Conservation (phyloP, 2,797 vertebrate species). For the Tiaroga cobitis region DNA sequence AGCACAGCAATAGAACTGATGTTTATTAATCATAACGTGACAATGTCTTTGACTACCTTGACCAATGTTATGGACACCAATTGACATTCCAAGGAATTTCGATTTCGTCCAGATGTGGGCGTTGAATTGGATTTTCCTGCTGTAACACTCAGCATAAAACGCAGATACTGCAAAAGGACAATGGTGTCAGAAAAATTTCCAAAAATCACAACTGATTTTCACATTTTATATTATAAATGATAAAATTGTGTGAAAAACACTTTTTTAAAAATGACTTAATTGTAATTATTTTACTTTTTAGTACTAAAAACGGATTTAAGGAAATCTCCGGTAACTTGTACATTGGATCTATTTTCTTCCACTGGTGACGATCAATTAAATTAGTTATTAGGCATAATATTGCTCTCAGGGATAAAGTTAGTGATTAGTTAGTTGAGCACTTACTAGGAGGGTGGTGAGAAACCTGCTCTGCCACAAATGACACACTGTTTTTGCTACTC, state of each 20-base stretch:
- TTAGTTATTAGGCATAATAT: background rate
- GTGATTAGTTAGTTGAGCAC: slow-evolving; percentile 62
- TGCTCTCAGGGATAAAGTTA: background rate
- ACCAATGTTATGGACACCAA: slow-evolving; percentile 98
- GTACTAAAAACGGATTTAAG: background rate
- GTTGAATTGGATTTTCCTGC: slow-evolving; percentile 97
- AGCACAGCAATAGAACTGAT: background rate
- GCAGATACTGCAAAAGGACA: slow-evolving; percentile 87
- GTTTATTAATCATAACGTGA: slow-evolving; percentile 2
- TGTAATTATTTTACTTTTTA: background rate
- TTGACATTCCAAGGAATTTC: slow-evolving; percentile 98
- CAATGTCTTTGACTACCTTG: slow-evolving; percentile 82
- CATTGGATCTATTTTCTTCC: background rate
- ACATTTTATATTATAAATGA: background rate
- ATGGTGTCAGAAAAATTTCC: slow-evolving; percentile 10
- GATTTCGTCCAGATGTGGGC: slow-evolving; percentile 99
- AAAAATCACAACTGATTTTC: background rate
- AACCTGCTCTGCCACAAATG: slow-evolving; percentile 98
- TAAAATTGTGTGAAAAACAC: background rate
- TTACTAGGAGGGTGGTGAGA: slow-evolving; percentile 99
- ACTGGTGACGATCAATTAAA: background rate
- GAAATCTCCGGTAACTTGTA: background rate
- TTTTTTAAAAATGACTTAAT: too few relatives aligned
- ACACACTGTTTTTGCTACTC: slow-evolving; percentile 89
- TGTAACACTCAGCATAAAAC: slow-evolving; percentile 97